Conservation (phyloP, 2,888 invertebrate species). For the Gastracanthus pulcherrimus region DNA sequence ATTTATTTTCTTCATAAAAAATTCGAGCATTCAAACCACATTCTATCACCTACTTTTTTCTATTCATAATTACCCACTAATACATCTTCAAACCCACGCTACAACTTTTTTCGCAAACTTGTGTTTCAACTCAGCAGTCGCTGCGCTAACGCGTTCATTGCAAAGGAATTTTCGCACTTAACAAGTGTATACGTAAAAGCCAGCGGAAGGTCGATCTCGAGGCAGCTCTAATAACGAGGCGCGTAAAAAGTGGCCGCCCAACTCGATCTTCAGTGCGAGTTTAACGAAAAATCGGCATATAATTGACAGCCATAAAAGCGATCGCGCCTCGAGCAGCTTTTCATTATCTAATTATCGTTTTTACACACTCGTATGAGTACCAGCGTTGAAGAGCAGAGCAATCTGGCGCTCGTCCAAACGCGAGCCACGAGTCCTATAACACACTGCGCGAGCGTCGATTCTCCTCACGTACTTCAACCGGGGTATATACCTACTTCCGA, state of each 20-base stretch:
- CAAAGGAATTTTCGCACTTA: no score
- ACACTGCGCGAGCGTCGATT: neutral
- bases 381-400: neutral
- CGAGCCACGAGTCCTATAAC: neutral
- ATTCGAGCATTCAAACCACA: neutral
- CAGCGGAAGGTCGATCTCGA: neutral
- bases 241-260: neutral
- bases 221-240: neutral
- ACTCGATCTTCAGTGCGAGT: neutral
- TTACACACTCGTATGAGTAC: neutral
- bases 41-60: neutral
- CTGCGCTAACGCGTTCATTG: no score
- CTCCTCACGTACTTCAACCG: constrained; percentile 15
- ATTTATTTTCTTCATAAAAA: no score
- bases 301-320: neutral
- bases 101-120: neutral
- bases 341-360: constrained; percentile 36
- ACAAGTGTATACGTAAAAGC: neutral
- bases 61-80: neutral
- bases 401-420: neutral
- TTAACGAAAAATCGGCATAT: neutral
- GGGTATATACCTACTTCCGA: constrained; percentile 17
- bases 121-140: no score
- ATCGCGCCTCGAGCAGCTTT: neutral
- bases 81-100: neutral